Evolutionary conservation across 2,797 vertebrate species (phyloP).

Genomic region (Coregonus sp.): DNA sequence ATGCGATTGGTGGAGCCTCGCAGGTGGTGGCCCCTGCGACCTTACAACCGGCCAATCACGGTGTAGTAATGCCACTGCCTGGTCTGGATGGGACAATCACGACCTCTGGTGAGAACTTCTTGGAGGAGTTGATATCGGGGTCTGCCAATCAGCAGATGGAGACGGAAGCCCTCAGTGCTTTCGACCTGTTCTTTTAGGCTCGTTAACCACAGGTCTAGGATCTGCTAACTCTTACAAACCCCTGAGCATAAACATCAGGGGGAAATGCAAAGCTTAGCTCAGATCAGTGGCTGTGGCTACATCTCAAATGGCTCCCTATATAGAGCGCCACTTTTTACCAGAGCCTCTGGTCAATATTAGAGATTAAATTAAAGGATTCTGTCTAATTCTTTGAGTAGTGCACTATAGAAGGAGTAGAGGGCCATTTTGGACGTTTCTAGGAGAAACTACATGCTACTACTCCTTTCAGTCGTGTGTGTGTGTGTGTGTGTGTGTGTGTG

Average conservation of each 20-base stretch:
- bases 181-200: constrained; percentile 80
- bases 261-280: neutral
- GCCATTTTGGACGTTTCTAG: neutral
- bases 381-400: neutral
- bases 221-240: neutral
- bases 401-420: neutral
- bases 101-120: constrained; percentile 66
- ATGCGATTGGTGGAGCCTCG: constrained; percentile 17
- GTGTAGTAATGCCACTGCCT: constrained; percentile 11
- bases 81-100: constrained; percentile 45
- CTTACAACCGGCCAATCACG: constrained; percentile 19
- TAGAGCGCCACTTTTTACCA: no score
- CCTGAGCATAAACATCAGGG: neutral
- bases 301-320: neutral
- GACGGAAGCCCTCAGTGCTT: constrained; percentile 76
- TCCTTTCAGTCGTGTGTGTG: neutral
- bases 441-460: neutral
- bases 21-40: constrained; percentile 46
- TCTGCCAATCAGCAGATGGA: constrained; percentile 62
- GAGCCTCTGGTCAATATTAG: neutral
- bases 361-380: neutral
- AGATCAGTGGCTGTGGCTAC: neutral
- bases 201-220: no score
- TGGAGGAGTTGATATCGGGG: constrained; percentile 83
- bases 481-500: no score